phyloP scores from a whole-genome alignment of 1,140 invertebrate genomes.

The Teleogryllus occipitalis region DNA sequence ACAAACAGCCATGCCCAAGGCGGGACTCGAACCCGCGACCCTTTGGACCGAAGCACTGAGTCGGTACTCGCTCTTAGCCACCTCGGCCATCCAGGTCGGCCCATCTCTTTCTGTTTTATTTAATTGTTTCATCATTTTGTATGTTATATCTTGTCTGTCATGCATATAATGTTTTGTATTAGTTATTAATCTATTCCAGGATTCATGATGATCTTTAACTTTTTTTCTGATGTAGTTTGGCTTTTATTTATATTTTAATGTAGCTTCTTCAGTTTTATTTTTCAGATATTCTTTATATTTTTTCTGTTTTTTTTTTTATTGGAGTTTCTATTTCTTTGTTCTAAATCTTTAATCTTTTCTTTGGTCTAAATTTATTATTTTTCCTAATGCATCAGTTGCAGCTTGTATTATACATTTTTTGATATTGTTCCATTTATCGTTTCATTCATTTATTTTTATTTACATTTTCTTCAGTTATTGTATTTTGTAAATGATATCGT shows the following conservation, averaged over 20 bases:
- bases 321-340: neutral
- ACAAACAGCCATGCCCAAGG: too few species aligned
- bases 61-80: too few species aligned
- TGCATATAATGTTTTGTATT: neutral
- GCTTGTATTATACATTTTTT: neutral
- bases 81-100: too few species aligned
- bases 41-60: too few species aligned
- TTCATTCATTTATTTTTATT: too few species aligned
- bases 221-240: neutral
- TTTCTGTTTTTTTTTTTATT: neutral
- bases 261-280: neutral
- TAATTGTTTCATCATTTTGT: too few species aligned
- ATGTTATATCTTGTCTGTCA: neutral
- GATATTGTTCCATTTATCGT: neutral
- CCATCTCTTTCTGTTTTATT: too few species aligned
- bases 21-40: too few species aligned
- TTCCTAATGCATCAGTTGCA: neutral
- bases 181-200: neutral
- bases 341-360: constrained; percentile 1
- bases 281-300: neutral
- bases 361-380: neutral
- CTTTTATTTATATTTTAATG: constrained; percentile 4
- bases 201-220: neutral
- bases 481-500: neutral
- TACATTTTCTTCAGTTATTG: neutral